These are phyloP conservation scores for Gallinago media DNA, from an alignment of 2,113 vertebrate genomes.

Conservation along the genomic window DNA sequence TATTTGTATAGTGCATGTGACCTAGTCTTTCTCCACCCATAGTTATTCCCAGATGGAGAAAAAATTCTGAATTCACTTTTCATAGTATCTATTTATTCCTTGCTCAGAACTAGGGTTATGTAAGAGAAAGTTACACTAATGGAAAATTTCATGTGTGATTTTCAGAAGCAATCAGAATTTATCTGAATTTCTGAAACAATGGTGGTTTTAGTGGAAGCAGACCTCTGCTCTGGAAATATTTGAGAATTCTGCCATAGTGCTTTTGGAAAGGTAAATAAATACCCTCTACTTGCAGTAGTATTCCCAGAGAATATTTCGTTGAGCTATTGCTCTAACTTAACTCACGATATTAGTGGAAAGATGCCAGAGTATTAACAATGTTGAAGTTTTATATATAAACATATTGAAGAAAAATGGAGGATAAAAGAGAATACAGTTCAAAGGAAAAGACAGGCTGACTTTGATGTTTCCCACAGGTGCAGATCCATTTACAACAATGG, in stretches of 20 bases:
- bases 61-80: not conserved
- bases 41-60: not conserved
- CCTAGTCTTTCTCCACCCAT: not conserved
- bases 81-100: not conserved
- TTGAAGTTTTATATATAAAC: conserved; percentile 6
- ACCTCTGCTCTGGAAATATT: not conserved
- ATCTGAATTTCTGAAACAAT: not conserved
- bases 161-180: not conserved
- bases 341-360: not conserved
- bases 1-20: not conserved
- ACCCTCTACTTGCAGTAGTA: not conserved
- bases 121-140: not conserved
- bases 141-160: not conserved
- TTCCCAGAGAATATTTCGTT: not conserved
- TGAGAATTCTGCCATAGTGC: not conserved
- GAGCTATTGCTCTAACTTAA: conserved; percentile 10
- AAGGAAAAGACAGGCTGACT: conserved; percentile 38
- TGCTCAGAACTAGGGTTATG: not conserved
- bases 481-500: conserved; percentile 37
- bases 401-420: conserved; percentile 21
- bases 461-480: conserved; percentile 58
- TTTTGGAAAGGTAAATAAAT: not conserved
- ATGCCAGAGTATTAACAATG: conserved; percentile 11
- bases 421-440: conserved; percentile 66
- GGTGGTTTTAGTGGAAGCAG: not conserved